phyloP scores from a whole-genome alignment of 1,140 invertebrate species.

The Neodiprion lecontei region DNA sequence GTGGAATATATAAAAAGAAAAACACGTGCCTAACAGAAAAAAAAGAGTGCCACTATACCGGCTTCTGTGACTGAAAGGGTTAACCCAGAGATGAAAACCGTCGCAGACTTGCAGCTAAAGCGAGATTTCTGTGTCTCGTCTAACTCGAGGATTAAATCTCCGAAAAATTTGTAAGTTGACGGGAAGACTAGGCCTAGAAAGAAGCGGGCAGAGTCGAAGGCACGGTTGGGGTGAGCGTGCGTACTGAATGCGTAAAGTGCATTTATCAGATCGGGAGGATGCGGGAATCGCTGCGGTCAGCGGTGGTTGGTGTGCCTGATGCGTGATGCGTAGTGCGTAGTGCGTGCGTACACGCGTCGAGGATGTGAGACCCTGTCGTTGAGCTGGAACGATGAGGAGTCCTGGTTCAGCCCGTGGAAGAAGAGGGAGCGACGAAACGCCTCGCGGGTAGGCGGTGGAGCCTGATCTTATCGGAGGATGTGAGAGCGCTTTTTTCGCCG shows the following conservation, averaged over 20 bases:
- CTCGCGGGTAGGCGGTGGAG: neutral
- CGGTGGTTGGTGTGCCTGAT: neutral
- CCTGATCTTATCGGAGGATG: neutral
- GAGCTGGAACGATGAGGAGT: neutral
- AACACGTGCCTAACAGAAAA: too few relatives aligned
- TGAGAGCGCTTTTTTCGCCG: neutral
- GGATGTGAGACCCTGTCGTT: neutral
- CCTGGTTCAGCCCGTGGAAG: neutral
- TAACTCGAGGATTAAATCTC: neutral
- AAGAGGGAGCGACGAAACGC: neutral
- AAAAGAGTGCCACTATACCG: too few relatives aligned
- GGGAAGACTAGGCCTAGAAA: too few relatives aligned
- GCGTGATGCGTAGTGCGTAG: neutral
- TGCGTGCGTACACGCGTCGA: neutral
- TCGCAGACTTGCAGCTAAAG: too few relatives aligned
- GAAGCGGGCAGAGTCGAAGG: neutral
- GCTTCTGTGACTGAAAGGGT: too few relatives aligned
- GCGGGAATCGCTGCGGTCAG: neutral
- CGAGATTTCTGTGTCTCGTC: neutral
- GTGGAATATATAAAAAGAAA: too few relatives aligned
- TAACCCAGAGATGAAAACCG: too few relatives aligned
- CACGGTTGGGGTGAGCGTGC: neutral
- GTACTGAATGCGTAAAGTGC: constrained; percentile 5
- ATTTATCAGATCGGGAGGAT: neutral
- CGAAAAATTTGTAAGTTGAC: neutral